A percentile compares a stretch with the other conserved stretches of the same genome.
These are phyloP conservation scores for Bettongia penicillata DNA, from an alignment of 2,113 vertebrate genomes.

Conservation along the genomic window DNA sequence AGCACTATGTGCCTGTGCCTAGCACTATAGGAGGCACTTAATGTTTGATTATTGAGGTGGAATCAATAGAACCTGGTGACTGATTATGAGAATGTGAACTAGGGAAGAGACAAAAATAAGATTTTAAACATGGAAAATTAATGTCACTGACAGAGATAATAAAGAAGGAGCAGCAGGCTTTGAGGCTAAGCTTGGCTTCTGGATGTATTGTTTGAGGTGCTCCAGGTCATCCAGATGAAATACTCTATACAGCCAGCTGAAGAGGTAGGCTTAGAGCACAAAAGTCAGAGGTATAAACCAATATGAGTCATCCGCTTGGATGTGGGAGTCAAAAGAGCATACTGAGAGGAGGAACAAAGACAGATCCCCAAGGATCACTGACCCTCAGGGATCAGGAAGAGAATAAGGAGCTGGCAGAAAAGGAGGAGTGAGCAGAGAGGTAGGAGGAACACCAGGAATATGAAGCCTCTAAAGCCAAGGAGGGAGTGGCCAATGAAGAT, in stretches of 20 bases:
- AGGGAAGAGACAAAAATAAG: not conserved
- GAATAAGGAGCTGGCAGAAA: not conserved
- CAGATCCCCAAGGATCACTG: not conserved
- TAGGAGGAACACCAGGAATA: too few species aligned
- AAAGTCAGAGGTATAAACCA: not conserved
- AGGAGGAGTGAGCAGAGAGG: too few species aligned
- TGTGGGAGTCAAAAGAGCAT: not conserved
- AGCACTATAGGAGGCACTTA: not conserved
- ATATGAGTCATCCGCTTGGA: not conserved
- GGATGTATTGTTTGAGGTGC: not conserved
- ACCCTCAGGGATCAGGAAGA: not conserved
- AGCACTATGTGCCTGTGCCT: too few species aligned
- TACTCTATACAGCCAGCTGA: not conserved
- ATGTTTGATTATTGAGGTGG: not conserved
- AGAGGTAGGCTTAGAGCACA: not conserved
- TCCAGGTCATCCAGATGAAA: not conserved
- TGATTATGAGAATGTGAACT: not conserved
- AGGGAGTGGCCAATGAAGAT: too few species aligned
- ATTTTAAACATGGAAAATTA: not conserved
- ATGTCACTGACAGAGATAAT: not conserved
- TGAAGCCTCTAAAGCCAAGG: too few species aligned
- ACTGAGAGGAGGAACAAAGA: not conserved
- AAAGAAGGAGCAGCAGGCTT: not conserved
- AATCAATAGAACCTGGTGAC: not conserved
- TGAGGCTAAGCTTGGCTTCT: not conserved